Evolutionary conservation across 2,113 vertebrate species (phyloP), one percentile per base, ranked within the genome.

Genomic region (Megaceryle torquata): DNA sequence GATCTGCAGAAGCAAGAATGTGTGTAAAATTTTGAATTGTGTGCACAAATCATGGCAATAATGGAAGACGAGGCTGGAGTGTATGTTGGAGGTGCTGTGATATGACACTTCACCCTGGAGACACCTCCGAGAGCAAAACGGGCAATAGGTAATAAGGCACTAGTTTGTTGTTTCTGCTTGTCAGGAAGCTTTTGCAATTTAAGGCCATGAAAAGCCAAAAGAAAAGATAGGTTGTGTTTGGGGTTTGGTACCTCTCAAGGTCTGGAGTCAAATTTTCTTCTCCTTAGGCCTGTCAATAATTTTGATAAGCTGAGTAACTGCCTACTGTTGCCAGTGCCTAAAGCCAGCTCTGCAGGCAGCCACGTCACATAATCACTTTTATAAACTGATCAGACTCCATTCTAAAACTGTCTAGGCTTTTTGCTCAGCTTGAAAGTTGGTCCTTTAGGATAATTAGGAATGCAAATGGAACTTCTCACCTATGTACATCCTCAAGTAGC

Each of bases 21-120:
- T 18, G n/a, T 5, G 4, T 20, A 29, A 3, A 2, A 33, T 84
- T 91, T 72, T 43, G 37, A 53, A 18, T 3, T 28, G 57, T 1
- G 0, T n/a, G 44, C 14, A 0, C 0, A 81, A 91, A 56, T n/a
- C 46, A 10, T 7, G n/a, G 21, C 11, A 63, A 16, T 25, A 29
- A 65, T 28, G 31, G 57, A 65, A 54, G 37, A 54, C 1, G 4
- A 80, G n/a, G 22, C 46, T 80, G 26, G 29, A 17, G 5, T 37
- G 13, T 43, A 3, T 43, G 20, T 3, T 31, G 63, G 19, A 68
- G 48, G 9, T 56, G 31, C 13, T 84, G 24, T 56, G 84, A 28
- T 67, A 18, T 46, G 60, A 19, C 15, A 50, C 37, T 54, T 37
- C 41, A 48, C 3, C 13, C 24, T 59, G 31, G 25, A 67, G n/a